Evolutionary conservation across 2,113 vertebrate species (phyloP).

Genomic region (Chaetodon trifascialis): DNA sequence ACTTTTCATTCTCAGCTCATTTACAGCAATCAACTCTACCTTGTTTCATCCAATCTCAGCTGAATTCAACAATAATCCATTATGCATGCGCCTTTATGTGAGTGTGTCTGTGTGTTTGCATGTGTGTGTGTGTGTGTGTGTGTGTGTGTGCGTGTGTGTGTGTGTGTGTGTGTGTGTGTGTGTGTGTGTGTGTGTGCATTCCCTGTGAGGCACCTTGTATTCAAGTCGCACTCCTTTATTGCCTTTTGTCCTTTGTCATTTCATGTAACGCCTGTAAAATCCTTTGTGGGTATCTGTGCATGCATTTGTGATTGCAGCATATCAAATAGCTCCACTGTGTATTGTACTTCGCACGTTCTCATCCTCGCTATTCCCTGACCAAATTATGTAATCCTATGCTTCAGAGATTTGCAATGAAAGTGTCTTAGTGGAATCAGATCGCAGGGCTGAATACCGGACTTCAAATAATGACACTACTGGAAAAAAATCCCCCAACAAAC

Average conservation of each 20-base stretch:
- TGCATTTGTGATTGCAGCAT: slow-evolving; percentile 23
- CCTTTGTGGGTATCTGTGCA: neutral
- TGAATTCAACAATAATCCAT: slow-evolving; percentile 54
- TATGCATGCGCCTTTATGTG: slow-evolving; percentile 24
- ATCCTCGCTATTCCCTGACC: slow-evolving; percentile 1
- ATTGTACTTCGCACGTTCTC: neutral
- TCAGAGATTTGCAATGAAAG: slow-evolving; percentile 27
- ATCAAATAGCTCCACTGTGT: slow-evolving; percentile 31
- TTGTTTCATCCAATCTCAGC: slow-evolving; percentile 48
- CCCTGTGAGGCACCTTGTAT: slow-evolving; percentile 8
- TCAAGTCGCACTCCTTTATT: slow-evolving; percentile 40
- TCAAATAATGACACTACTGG: slow-evolving; percentile 32
- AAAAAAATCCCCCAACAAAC: neutral
- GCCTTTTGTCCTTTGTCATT: slow-evolving; percentile 41
- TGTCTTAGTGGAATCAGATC: slow-evolving; percentile 11
- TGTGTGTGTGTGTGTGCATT: slow-evolving; percentile 3
- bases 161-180: slow-evolving; percentile 2
- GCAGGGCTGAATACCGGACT: slow-evolving; percentile 3
- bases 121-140: neutral
- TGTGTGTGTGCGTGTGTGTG: slow-evolving; percentile 1
- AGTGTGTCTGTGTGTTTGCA: slow-evolving; percentile 12
- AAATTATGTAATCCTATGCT: slow-evolving; percentile 49
- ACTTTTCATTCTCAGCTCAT: slow-evolving; percentile 57
- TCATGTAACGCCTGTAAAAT: slow-evolving; percentile 25
- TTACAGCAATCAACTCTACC: slow-evolving; percentile 49